phyloP scores from a whole-genome alignment of 1,140 invertebrate genomes.

The Sogatella furcifera region DNA sequence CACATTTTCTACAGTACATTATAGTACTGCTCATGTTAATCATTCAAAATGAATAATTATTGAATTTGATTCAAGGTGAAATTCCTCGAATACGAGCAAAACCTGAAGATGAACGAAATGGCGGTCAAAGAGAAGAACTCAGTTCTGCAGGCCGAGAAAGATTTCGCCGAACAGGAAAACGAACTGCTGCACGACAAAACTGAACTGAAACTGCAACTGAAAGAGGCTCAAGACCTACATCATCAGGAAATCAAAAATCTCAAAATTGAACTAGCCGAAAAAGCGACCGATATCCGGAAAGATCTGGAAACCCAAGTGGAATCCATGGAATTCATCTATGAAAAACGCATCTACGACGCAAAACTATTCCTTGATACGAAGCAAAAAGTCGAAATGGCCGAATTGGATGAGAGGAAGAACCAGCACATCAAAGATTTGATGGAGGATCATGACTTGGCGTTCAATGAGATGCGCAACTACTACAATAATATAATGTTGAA shows the following conservation, averaged over 20 bases:
- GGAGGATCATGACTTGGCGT: conserved; percentile 71
- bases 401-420: conserved; percentile 84
- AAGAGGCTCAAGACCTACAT: conserved; percentile 56
- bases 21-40: no score
- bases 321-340: not conserved
- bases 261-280: conserved; percentile 47
- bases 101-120: not conserved
- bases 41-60: no score
- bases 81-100: conserved; percentile 3
- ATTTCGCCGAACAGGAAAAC: conserved; percentile 59
- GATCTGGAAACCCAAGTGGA: conserved; percentile 47
- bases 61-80: no score
- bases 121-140: conserved; percentile 49
- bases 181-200: conserved; percentile 69
- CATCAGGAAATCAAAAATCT: conserved; percentile 51
- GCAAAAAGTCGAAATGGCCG: conserved; percentile 63
- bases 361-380: conserved; percentile 28
- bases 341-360: not conserved
- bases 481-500: conserved; percentile 89
- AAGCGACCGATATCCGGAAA: conserved; percentile 55
- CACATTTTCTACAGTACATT: no score
- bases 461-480: conserved; percentile 82
- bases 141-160: conserved; percentile 59
- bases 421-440: conserved; percentile 72
- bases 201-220: conserved; percentile 54